Percentiles rank a stretch among this genome's conserved stretches.
Conservation (phyloP, 2,888 invertebrate genomes). For the Drosophila setosimentum region DNA sequence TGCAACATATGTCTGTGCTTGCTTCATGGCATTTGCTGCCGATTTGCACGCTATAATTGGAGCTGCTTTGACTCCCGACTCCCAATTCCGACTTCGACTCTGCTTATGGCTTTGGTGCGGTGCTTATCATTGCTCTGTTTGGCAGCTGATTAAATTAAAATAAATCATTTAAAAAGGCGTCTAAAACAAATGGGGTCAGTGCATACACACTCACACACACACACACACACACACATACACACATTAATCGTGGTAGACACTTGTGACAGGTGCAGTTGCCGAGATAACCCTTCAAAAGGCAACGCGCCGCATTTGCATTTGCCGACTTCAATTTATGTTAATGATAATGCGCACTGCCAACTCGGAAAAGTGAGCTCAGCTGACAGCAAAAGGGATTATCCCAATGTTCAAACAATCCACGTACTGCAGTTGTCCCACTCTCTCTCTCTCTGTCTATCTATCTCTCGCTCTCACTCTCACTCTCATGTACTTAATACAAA, state of each 20-base stretch:
- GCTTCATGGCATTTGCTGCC: conserved; percentile 76
- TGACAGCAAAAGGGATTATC: conserved; percentile 79
- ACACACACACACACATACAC: not conserved
- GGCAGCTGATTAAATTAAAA: conserved; percentile 80
- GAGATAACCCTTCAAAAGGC: conserved; percentile 63
- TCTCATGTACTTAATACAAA: conserved; percentile 12
- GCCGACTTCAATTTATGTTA: conserved; percentile 43
- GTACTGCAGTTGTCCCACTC: conserved; percentile 38
- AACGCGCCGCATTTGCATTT: conserved; percentile 43
- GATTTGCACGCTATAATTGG: conserved; percentile 80
- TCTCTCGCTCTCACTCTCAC: not conserved
- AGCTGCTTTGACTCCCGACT: conserved; percentile 53
- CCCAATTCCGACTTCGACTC: not conserved
- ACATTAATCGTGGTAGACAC: conserved; percentile 31
- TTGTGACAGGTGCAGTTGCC: conserved; percentile 64
- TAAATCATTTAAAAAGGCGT: conserved; percentile 76
- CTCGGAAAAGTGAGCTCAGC: conserved; percentile 72
- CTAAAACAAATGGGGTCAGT: conserved; percentile 59
- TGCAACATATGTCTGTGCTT: conserved; percentile 77
- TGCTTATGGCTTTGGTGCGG: conserved; percentile 35
- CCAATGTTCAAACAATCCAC: conserved; percentile 67
- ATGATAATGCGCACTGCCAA: conserved; percentile 54
- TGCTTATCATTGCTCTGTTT: conserved; percentile 80
- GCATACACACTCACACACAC: conserved; percentile 9
- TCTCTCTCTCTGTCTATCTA: not conserved